phyloP scores from a whole-genome alignment of 2,888 invertebrate species.

The Cryptus viduatorius region DNA sequence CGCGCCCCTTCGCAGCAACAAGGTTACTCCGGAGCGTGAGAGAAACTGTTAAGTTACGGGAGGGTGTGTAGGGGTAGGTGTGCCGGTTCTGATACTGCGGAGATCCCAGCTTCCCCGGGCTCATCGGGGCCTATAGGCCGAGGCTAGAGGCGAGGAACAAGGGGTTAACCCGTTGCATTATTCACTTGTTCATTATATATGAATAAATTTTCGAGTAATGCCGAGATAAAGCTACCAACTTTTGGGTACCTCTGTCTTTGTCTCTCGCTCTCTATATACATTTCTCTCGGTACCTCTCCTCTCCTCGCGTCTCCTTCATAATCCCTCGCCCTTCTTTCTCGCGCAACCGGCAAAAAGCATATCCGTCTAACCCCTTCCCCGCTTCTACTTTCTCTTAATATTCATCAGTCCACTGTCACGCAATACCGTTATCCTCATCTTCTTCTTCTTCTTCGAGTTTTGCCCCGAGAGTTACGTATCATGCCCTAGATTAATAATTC shows the following conservation, averaged over 20 bases:
- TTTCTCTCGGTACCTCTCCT: conserved; percentile 23
- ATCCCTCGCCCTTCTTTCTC: conserved; percentile 31
- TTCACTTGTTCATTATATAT: conserved; percentile 85
- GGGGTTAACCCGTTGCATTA: conserved; percentile 84
- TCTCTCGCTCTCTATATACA: conserved; percentile 28
- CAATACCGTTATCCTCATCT: conserved; percentile 83
- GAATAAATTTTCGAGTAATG: conserved; percentile 85
- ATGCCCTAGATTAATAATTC: conserved; percentile 62
- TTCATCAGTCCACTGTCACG: conserved; percentile 84
- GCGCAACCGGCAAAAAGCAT: conserved; percentile 24
- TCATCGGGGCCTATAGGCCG: conserved; percentile 71
- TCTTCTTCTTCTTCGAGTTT: conserved; percentile 78
- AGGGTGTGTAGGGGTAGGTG: neutral
- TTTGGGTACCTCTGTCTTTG: conserved; percentile 76
- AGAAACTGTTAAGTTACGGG: conserved; percentile 42
- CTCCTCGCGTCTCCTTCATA: conserved; percentile 14
- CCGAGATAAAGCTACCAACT: conserved; percentile 85
- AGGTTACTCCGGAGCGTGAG: conserved; percentile 28
- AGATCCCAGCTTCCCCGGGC: conserved; percentile 71
- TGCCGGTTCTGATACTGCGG: conserved; percentile 59
- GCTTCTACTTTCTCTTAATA: conserved; percentile 80
- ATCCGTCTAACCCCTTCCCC: conserved; percentile 62
- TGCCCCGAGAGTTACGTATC: conserved; percentile 76
- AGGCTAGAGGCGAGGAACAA: conserved; percentile 81
- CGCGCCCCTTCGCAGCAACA: neutral